Conservation (phyloP, 2,797 vertebrate genomes). For the Eulemur coronatus region DNA sequence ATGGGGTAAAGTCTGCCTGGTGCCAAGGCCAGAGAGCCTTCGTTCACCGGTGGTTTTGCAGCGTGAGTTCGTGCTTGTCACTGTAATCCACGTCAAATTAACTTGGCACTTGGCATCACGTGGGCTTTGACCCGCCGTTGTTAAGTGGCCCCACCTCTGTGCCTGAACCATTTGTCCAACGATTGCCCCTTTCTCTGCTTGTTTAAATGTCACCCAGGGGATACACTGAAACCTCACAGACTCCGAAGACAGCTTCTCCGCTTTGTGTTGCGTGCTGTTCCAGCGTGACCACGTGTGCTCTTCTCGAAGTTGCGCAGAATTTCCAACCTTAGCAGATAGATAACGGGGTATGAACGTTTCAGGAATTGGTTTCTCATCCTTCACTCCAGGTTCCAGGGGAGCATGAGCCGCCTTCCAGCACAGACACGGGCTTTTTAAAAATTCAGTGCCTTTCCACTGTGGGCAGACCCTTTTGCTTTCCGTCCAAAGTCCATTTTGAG, state of each 20-base stretch:
- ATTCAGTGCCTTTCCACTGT: rapidly evolving
- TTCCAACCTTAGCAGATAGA: background rate
- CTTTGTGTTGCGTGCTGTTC: background rate
- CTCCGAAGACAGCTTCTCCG: background rate
- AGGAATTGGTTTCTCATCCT: background rate
- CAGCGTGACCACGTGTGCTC: background rate
- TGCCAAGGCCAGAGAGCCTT: background rate
- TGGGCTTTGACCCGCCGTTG: background rate
- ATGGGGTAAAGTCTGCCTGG: background rate
- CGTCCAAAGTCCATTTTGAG: background rate
- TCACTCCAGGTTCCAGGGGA: background rate
- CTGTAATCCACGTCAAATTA: background rate
- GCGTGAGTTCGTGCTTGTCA: background rate
- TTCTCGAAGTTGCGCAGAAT: background rate
- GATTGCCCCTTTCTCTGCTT: background rate
- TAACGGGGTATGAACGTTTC: background rate
- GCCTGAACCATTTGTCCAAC: background rate
- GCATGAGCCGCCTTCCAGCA: background rate
- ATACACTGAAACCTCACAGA: background rate
- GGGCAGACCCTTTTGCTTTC: background rate
- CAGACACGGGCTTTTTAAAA: background rate
- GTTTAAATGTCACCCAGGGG: background rate
- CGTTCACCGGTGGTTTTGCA: background rate
- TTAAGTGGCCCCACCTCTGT: background rate
- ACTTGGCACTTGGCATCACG: rapidly evolving